Percentiles rank a stretch among this genome's conserved stretches.
Conservation (phyloP, 1,140 invertebrate species). For the Andrena cerasifolii region DNA sequence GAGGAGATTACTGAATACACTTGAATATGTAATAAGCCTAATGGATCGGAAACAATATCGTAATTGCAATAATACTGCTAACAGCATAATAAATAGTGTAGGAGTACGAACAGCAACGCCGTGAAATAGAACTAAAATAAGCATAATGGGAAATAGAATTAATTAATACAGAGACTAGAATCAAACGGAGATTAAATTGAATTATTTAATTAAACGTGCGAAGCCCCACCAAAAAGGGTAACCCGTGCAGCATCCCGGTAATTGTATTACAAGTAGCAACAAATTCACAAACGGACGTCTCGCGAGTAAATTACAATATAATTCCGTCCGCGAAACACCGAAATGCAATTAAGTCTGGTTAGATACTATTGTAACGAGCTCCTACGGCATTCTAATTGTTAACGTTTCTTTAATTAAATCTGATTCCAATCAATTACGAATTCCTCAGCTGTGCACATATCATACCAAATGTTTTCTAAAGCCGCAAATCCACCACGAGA, state of each 20-base stretch:
- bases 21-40: background rate
- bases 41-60: background rate
- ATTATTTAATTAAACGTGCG: background rate
- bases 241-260: background rate
- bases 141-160: background rate
- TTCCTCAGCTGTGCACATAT: background rate
- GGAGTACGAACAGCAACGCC: background rate
- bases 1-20: background rate
- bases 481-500: too few species aligned
- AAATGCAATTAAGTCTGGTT: background rate
- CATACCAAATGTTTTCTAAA: background rate
- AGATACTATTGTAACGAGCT: background rate
- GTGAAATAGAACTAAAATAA: background rate
- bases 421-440: background rate
- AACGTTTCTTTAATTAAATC: background rate
- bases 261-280: background rate
- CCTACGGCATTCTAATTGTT: background rate
- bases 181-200: background rate
- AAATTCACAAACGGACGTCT: background rate
- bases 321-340: background rate
- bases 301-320: background rate
- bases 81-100: background rate
- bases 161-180: background rate
- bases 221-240: background rate
- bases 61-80: constrained; percentile 4